Evolutionary conservation across 2,888 invertebrate species (phyloP), one percentile per base, ranked within the genome.

Genomic region (Lottia scabra): DNA sequence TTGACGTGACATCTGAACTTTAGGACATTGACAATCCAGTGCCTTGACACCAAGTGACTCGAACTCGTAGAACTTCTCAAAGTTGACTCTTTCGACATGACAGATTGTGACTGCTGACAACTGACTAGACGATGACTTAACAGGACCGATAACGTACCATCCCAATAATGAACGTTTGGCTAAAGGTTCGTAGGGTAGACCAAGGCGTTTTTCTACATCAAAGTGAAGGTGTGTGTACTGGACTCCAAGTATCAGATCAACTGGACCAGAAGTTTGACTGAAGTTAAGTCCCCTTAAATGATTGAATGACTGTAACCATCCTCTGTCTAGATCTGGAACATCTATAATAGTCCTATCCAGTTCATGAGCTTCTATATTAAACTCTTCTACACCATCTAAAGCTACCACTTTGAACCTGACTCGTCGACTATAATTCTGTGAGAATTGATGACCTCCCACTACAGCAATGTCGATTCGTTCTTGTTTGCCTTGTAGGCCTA

Each of bases 41-140:
- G 56, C 56, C 13, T 56, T 56, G 56, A 56, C 63, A 13, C 19
- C 44, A 30, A 44, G 19, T 44, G 45, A 43, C 44, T 66, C 56
- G 23, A 56, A 56, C 56, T 56, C 56, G 56, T 56, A 56, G 56
- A 56, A 56, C 56, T 56, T 56, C 19, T n/a, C 56, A 56, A 56
- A 56, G 56, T 56, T 56, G n/a, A 56, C 56, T 8, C 19, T 56
- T n/a, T 23, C 56, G 56, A 56, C 56, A 56, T 56, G 56, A 56
- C 56, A 56, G 56, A 56, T 19, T n/a, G 56, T 23, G 56, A 56
- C 23, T n/a, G 56, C 10, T 56, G 56, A 56, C 23, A 56, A 12
- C 13, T 19, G 23, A 56, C 56, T 12, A 12, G 56, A 56, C 56
- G 23, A 12, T 23, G 19, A 56, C 23, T 23, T 56, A 19, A 23